Conservation (phyloP, 2,797 vertebrate genomes). For the Paguma larvata region DNA sequence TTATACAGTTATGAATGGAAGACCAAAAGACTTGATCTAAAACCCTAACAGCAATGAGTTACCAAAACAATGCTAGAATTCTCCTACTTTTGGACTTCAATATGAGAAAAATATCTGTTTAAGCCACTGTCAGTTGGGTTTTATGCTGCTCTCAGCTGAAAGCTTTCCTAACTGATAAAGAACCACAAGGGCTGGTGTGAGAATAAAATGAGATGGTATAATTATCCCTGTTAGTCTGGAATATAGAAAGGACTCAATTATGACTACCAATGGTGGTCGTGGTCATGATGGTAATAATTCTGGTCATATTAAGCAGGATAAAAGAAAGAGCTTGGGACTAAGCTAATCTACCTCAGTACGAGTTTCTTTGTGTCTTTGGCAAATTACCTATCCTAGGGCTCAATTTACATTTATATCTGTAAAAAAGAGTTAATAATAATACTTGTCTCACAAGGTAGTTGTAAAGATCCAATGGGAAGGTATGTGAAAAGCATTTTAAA, state of each 20-base stretch:
- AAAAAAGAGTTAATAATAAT: conserved; percentile 5
- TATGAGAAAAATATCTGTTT: background rate
- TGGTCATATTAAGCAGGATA: background rate
- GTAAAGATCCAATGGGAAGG: conserved; percentile 3
- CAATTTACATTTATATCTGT: background rate
- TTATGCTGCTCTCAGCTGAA: background rate
- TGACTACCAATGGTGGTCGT: background rate
- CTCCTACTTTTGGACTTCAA: background rate
- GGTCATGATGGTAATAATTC: background rate
- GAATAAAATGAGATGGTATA: background rate
- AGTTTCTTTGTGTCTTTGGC: conserved; percentile 17
- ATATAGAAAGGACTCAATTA: background rate
- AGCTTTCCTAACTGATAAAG: conserved; percentile 21
- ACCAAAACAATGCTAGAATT: background rate
- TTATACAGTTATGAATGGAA: background rate
- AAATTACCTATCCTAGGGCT: background rate
- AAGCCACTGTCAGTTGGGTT: background rate
- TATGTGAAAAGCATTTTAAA: conserved; percentile 20
- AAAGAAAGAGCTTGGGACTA: background rate
- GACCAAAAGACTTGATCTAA: background rate
- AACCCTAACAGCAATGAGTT: background rate
- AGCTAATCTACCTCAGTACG: background rate
- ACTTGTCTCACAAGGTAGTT: background rate
- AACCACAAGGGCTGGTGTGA: background rate
- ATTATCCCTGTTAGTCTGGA: background rate